A percentile compares a stretch with the other conserved stretches of the same genome.
These are phyloP conservation scores for Crenuchus spilurus DNA, from an alignment of 2,797 vertebrate species.

Conservation along the genomic window DNA sequence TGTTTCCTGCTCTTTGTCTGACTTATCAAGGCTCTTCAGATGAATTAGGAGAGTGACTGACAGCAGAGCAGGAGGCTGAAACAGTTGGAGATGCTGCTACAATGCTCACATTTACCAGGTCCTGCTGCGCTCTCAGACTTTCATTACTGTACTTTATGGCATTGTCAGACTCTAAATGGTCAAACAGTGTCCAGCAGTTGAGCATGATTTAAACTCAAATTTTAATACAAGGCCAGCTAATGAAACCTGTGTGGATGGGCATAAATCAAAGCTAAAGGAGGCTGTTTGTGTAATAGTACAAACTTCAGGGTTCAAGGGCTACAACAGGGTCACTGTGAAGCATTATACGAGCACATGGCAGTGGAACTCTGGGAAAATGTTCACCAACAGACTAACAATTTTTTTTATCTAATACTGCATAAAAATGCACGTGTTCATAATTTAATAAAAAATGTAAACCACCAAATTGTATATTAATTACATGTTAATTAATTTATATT, in stretches of 20 bases:
- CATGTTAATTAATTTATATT: too few species aligned
- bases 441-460: too few species aligned
- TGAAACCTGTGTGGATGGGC: constrained; percentile 33
- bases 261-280: constrained; percentile 45
- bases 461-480: too few species aligned
- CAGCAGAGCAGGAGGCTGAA: constrained; percentile 29
- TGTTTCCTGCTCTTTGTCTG: constrained; percentile 15
- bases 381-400: too few species aligned
- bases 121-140: constrained; percentile 53
- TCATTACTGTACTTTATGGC: constrained; percentile 60
- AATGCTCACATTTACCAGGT: constrained; percentile 38
- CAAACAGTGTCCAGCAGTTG: constrained; percentile 44
- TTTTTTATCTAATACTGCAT: too few species aligned
- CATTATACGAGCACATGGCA: neutral
- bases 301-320: neutral
- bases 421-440: too few species aligned
- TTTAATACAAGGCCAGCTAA: constrained; percentile 28
- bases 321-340: neutral
- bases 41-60: constrained; percentile 23
- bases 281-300: neutral
- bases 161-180: constrained; percentile 48
- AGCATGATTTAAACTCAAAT: constrained; percentile 50
- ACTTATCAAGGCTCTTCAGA: constrained; percentile 12
- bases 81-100: constrained; percentile 10
- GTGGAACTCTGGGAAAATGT: neutral